Conservation (phyloP, 2,113 vertebrate species). For the Sphyrna mokarran region DNA sequence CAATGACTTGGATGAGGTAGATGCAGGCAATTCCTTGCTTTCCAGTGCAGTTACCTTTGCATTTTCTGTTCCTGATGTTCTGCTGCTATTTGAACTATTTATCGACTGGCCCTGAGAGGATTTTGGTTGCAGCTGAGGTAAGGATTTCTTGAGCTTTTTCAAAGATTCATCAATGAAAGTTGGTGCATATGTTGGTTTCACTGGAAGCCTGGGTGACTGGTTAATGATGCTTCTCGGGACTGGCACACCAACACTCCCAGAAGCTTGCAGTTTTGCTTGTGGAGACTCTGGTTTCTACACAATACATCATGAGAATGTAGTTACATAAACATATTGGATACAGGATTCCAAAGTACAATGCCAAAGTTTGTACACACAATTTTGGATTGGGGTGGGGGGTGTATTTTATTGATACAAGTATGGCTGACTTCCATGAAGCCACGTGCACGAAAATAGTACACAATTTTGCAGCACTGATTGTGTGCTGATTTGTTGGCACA, state of each 20-base stretch:
- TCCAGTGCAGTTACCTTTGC: slow-evolving; percentile 53
- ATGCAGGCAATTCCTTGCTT: slow-evolving; percentile 49
- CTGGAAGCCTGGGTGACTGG: slow-evolving; percentile 48
- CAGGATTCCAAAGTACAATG: background rate
- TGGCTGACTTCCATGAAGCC: too few species aligned
- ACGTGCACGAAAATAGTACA: too few species aligned
- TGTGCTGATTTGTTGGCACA: too few species aligned
- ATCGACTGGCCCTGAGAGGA: slow-evolving; percentile 31
- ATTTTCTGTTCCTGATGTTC: slow-evolving; percentile 43
- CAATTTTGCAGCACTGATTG: too few species aligned
- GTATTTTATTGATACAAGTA: background rate
- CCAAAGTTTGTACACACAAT: background rate
- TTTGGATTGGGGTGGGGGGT: background rate
- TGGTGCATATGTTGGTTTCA: slow-evolving; percentile 47
- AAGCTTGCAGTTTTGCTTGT: slow-evolving; percentile 56
- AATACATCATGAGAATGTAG: background rate
- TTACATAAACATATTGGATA: background rate
- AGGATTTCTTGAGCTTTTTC: slow-evolving; percentile 66
- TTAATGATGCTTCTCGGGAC: slow-evolving; percentile 47
- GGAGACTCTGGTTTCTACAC: slow-evolving; percentile 60
- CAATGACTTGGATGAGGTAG: slow-evolving; percentile 68
- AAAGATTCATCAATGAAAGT: slow-evolving; percentile 54
- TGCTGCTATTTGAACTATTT: slow-evolving; percentile 41
- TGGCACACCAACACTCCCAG: slow-evolving; percentile 66
- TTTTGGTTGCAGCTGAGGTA: slow-evolving; percentile 47